Base-by-base conservation (phyloP, 1,140 invertebrate genomes). In the Halictus rubicundus region DNA sequence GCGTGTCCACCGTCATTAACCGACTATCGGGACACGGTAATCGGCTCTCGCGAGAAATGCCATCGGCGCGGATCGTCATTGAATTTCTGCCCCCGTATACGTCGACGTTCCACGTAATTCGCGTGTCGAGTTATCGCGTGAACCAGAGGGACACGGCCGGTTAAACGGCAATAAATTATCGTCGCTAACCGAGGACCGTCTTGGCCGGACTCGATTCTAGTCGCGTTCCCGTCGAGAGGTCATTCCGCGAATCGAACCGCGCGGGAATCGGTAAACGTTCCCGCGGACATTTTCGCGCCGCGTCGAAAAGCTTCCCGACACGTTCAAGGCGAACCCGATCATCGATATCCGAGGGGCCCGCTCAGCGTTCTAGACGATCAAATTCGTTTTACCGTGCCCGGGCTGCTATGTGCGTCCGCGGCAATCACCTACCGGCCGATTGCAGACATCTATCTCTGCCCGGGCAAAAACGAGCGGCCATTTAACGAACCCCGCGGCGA, bases 1-100 rank as follows among this genome's bases (percentile, higher is more conserved):
- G 88, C 90, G 91, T 90, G 91, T 91, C 90, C 88, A 88, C 87
- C 88, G 89, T 91, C 86, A 90, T 92, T 90, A 92, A 32, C 79
- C 79, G 81, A 65, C 78, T 86, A 82, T 70, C 74, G 66, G 78
- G 78, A 25, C 37, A 71, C n/a, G 75, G 68, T 74, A 46, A 54
- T 52, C 54, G 10, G 59, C 25, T 21, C 12, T 9, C 27, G 60
- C 39, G 52, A 57, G 64, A 76, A 65, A 64, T 73, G 64, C 63
- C 83, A 69, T 85, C 74, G 80, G 27, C 80, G 60, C 49, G n/a
- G 65, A 68, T 68, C 81, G 81, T 83, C 84, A 83, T 86, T 87
- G 81, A 86, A 86, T 86, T 86, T 83, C 81, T 82, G 80, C 75
- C 71, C 80, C 63, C 54, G 77, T 81, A 74, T 82, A 78, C 78